phyloP scores from a whole-genome alignment of 92 coral and sea anemone species.

The Bergia sp. region DNA sequence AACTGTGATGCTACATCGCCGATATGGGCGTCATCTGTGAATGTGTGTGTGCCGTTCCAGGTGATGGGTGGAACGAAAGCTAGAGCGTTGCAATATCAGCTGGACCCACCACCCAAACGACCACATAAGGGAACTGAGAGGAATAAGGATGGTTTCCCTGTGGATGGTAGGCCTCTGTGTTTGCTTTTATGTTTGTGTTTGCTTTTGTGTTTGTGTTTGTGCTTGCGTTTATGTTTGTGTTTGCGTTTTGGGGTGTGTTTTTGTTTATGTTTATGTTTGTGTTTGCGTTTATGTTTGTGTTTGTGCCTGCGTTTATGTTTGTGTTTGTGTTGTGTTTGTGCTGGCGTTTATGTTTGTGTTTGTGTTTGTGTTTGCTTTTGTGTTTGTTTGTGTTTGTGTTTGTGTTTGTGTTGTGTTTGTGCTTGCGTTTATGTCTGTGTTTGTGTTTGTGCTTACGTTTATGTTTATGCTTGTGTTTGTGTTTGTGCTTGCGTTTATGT shows the following conservation, averaged over 20 bases:
- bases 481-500: no score
- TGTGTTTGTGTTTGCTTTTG: no score
- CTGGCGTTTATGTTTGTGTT: no score
- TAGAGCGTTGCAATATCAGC: slow-evolving; percentile 48
- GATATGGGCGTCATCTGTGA: slow-evolving; percentile 81
- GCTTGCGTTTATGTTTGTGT: background rate
- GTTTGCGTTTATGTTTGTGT: background rate
- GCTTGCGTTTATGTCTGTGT: no score
- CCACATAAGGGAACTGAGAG: background rate
- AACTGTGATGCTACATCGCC: slow-evolving; percentile 44
- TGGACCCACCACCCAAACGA: slow-evolving; percentile 37
- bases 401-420: no score
- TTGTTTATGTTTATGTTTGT: no score
- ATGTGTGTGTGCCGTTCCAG: slow-evolving; percentile 87
- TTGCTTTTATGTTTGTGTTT: background rate
- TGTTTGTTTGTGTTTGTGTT: no score
- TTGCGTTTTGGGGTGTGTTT: no score
- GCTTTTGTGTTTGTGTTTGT: no score
- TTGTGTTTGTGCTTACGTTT: no score
- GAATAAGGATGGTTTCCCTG: background rate
- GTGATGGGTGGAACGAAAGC: slow-evolving; percentile 64
- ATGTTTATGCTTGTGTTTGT: no score
- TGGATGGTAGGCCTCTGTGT: background rate
- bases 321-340: no score
- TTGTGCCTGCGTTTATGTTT: background rate